Conservation (phyloP, 2,888 invertebrate genomes). For the Drosophila birchii region DNA sequence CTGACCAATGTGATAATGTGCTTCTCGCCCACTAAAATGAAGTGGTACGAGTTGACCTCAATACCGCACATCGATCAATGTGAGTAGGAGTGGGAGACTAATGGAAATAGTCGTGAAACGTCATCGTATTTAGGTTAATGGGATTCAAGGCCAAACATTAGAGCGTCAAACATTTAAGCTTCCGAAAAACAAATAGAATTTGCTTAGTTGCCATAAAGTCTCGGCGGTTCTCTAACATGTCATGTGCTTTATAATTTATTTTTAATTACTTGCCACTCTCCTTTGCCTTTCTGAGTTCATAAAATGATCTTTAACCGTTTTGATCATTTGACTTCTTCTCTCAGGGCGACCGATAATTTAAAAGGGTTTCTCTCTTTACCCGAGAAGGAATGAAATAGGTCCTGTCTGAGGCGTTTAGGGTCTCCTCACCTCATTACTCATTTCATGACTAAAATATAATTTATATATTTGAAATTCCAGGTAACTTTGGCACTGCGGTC, state of each 20-base stretch:
- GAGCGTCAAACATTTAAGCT: not conserved
- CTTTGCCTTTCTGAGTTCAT: not conserved
- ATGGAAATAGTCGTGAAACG: not conserved
- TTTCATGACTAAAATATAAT: not conserved
- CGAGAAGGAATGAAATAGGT: too few relatives aligned
- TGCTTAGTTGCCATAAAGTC: not conserved
- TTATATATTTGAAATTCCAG: slow-evolving; percentile 40
- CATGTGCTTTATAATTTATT: not conserved
- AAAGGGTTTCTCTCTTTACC: too few relatives aligned
- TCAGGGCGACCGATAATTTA: too few relatives aligned
- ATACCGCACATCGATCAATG: slow-evolving; percentile 91
- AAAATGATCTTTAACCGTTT: not conserved
- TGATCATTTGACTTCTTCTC: too few relatives aligned
- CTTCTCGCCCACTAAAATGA: slow-evolving; percentile 86
- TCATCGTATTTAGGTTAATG: not conserved
- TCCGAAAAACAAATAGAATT: not conserved
- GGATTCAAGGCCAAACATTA: not conserved
- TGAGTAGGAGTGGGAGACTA: slow-evolving; percentile 37
- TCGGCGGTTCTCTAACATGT: not conserved
- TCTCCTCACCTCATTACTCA: too few relatives aligned
- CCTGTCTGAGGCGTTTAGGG: too few relatives aligned
- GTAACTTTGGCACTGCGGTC: slow-evolving; percentile 89
- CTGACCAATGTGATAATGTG: slow-evolving; percentile 89
- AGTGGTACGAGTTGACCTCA: slow-evolving; percentile 88
- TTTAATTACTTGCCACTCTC: not conserved